A percentile compares a stretch with the other conserved stretches of the same genome.
These are phyloP conservation scores for Lepilemur ruficaudatus DNA, from an alignment of 2,797 vertebrate species.

Conservation along the genomic window DNA sequence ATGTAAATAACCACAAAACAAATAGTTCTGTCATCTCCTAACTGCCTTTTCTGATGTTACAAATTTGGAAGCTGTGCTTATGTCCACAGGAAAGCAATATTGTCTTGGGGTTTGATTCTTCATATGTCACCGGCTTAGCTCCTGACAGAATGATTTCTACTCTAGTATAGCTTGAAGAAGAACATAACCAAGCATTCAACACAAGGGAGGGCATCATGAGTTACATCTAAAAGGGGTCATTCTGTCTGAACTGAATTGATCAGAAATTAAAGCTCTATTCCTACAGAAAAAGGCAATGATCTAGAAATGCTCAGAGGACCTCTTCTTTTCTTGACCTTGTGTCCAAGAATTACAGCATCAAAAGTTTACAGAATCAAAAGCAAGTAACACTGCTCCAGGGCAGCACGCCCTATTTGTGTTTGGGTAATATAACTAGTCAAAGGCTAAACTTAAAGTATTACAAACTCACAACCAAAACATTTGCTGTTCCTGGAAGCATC, in stretches of 20 bases:
- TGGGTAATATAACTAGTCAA: slow-evolving; percentile 26
- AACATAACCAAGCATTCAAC: background rate
- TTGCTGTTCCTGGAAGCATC: background rate
- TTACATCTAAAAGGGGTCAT: background rate
- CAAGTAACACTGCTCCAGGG: background rate
- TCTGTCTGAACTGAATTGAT: background rate
- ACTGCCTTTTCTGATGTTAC: background rate
- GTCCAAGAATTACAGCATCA: slow-evolving; percentile 32
- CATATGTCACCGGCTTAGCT: background rate
- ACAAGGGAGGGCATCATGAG: background rate
- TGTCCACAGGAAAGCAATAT: background rate
- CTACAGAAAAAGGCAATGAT: background rate
- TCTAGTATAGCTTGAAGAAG: background rate
- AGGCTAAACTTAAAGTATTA: background rate
- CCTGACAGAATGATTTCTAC: background rate
- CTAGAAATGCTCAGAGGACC: background rate
- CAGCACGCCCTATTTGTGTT: slow-evolving; percentile 25
- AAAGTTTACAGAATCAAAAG: slow-evolving; percentile 20
- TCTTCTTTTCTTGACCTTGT: slow-evolving; percentile 8
- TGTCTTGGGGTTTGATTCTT: background rate
- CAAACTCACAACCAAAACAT: background rate
- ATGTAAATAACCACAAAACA: slow-evolving; percentile 8
- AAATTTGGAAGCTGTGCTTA: background rate
- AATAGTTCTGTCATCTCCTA: background rate
- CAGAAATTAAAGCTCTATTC: slow-evolving; percentile 44